Conservation (phyloP, 2,888 invertebrate species). For the Pinctada fucata region DNA sequence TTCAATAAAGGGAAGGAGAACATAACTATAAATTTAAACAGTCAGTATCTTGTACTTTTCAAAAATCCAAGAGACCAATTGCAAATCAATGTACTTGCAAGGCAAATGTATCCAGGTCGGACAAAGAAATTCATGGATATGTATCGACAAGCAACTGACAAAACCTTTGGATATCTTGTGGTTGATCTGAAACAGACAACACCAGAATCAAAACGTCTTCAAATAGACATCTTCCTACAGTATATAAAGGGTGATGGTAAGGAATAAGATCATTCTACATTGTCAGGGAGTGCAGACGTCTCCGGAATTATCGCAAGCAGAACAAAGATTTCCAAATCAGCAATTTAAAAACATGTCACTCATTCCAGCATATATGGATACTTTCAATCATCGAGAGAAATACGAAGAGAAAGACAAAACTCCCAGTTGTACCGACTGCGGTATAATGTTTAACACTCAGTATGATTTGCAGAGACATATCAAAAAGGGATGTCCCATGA, state of each 20-base stretch:
- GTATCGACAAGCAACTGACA: not conserved
- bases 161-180: conserved; percentile 3
- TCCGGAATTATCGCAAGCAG: not conserved
- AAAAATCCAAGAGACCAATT: conserved; percentile 18
- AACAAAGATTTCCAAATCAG: no score
- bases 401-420: no score
- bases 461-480: no score
- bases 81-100: conserved; percentile 5
- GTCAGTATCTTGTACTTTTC: conserved; percentile 15
- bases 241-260: conserved; percentile 1
- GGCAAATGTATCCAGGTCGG: not conserved
- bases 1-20: conserved; percentile 15
- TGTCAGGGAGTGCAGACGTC: conserved; percentile 5
- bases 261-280: not conserved
- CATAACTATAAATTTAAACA: conserved; percentile 12
- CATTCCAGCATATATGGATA: no score
- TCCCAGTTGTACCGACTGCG: no score
- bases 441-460: no score
- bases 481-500: no score
- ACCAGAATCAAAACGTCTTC: conserved; percentile 10
- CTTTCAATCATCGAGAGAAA: no score
- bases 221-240: conserved; percentile 11
- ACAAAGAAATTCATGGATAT: conserved; percentile 1
- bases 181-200: conserved; percentile 16
- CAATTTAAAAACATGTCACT: no score